Evolutionary conservation across 1,140 invertebrate species (phyloP).

Genomic region (Caenorhabditis brenneri): DNA sequence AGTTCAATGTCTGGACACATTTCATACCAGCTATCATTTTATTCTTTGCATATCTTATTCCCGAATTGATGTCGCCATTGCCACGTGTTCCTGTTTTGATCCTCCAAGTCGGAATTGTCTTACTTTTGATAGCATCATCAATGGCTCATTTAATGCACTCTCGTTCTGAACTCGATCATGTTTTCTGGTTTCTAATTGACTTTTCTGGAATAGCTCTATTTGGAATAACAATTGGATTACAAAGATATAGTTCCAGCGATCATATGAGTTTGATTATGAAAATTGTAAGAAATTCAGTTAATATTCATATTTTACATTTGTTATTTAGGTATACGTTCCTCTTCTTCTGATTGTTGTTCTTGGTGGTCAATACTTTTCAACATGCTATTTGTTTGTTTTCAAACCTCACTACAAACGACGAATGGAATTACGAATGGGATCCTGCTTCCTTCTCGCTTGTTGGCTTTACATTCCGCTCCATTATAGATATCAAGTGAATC

Average conservation of each 20-base stretch:
- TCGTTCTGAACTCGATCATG: constrained; percentile 58
- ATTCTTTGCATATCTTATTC: constrained; percentile 55
- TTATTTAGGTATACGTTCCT: constrained; percentile 56
- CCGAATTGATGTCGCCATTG: constrained; percentile 51
- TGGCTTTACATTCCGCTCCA: constrained; percentile 58
- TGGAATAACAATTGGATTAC: constrained; percentile 58
- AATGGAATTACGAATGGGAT: constrained; percentile 51
- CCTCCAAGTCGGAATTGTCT: constrained; percentile 54
- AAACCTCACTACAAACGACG: constrained; percentile 57
- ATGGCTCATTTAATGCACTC: constrained; percentile 63
- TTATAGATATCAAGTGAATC: constrained; percentile 54
- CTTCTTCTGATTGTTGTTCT: constrained; percentile 54
- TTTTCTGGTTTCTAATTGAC: constrained; percentile 64
- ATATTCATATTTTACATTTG: neutral
- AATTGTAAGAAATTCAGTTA: constrained; percentile 24
- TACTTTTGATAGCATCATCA: constrained; percentile 58
- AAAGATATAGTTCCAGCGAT: constrained; percentile 55
- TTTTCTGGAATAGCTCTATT: constrained; percentile 63
- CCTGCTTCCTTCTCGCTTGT: constrained; percentile 56
- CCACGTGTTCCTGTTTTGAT: constrained; percentile 57
- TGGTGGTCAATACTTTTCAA: constrained; percentile 58
- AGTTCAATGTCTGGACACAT: constrained; percentile 65
- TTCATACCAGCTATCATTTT: constrained; percentile 58
- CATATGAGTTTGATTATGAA: constrained; percentile 42
- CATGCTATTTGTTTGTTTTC: constrained; percentile 56